Base-by-base conservation (phyloP, 2,888 invertebrate species). In the Ceramica pisi region DNA sequence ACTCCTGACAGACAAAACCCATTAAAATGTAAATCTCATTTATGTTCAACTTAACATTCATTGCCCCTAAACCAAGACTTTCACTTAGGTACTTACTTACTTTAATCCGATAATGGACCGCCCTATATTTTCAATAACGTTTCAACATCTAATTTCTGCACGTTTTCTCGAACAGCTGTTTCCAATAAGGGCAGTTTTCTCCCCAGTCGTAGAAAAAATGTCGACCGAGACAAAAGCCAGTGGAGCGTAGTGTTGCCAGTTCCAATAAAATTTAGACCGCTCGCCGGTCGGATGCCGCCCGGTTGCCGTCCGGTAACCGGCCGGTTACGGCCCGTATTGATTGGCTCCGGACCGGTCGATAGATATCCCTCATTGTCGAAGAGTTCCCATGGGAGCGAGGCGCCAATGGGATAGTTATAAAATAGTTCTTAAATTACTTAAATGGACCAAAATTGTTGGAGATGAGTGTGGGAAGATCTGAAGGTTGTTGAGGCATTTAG, bases 211-310 rank as follows among this genome's bases (percentile, higher is more conserved):
- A 46, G n/a, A 66, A 67, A 78, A 75, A 77, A 38, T 48, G 55
- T 55, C 48, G 59, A 64, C 19, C 14, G 50, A 53, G 48, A 53
- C 35, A 81, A 50, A 78, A 56, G 26, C 35, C 63, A 50, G 78
- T 59, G 10, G 12, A 51, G 35, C 82, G 53, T 72, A 61, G 74
- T 79, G 70, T 76, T 61, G 64, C 74, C 71, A 83, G 71, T 76
- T 61, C 64, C 72, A 74, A 83, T 83, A 75, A 81, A 78, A 77
- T 72, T 77, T 65, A 70, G 67, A 76, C 70, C 55, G 50, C 46
- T 21, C 53, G 50, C 67, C 35, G 48, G 41, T 65, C 76, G 59
- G 59, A 62, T 50, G 50, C 31, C 23, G 63, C 38, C 53, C 53
- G 50, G 16, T 19, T 26, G n/a, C 23, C 55, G 16, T 41, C 57